phyloP scores from a whole-genome alignment of 2,113 vertebrate genomes.

The Entelurus aequoreus region DNA sequence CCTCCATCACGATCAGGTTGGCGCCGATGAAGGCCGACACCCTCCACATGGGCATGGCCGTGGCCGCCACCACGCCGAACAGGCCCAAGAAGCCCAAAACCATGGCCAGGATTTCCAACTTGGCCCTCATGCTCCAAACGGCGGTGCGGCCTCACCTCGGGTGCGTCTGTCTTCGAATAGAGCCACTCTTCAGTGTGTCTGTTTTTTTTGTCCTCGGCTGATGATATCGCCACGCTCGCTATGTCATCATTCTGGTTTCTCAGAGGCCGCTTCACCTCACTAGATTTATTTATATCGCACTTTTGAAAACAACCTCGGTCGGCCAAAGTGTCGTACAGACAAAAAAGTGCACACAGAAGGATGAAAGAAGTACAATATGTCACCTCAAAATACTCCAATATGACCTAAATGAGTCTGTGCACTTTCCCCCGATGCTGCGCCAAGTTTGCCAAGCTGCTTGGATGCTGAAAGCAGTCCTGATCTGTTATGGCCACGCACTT shows the following conservation, averaged over 20 bases:
- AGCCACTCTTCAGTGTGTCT: neutral
- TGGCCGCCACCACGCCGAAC: constrained; percentile 75
- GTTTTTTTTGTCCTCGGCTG: neutral
- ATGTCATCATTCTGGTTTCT: constrained; percentile 50
- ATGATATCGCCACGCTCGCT: constrained; percentile 1
- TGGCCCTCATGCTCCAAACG: constrained; percentile 39
- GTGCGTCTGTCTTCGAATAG: neutral
- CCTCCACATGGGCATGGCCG: constrained; percentile 85
- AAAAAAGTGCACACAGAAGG: neutral
- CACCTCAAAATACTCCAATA: too few relatives aligned
- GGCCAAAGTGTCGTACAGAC: too few relatives aligned
- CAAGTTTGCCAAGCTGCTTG: neutral
- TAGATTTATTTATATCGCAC: too few relatives aligned
- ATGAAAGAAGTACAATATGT: too few relatives aligned
- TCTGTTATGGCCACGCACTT: too few relatives aligned
- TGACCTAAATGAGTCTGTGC: neutral
- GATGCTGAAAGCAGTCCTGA: neutral
- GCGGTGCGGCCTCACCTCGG: neutral
- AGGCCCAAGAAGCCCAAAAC: constrained; percentile 74
- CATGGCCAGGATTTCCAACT: constrained; percentile 72
- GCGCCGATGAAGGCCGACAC: constrained; percentile 81
- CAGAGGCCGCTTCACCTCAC: too few relatives aligned
- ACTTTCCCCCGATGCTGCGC: neutral
- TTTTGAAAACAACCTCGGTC: too few relatives aligned
- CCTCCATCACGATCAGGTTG: constrained; percentile 76